Base-by-base conservation (phyloP, 2,888 invertebrate genomes). In the Agrypnus murinus region DNA sequence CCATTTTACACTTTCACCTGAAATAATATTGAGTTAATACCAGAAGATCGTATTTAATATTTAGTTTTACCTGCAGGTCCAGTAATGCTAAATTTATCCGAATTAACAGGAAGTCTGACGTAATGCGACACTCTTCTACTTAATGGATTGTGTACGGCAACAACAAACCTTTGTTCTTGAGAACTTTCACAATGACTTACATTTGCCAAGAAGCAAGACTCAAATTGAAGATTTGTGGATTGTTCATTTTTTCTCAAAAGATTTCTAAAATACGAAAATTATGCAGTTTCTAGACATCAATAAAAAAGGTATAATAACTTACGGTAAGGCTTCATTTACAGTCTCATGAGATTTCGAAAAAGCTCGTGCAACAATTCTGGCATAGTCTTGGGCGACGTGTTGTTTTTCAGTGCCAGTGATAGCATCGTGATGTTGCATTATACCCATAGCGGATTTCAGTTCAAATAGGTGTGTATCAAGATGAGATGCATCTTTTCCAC, bases 401-500 rank as follows among this genome's bases (percentile, higher is more conserved):
- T 96, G 90, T 83, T 95, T 93, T 81, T 94, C 94, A 0, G 95
- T 95, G 1, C 95, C 95, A 0, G 95, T 94, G 0, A 97, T 91
- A 14, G 89, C 95, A 82, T 98, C 97, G 81, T 98, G 97, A 81
- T 98, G 97, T 82, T 97, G 97, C 92, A 94, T 92, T 1, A 93
- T 86, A 2, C 93, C 94, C 91, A 94, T 92, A 0, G 90, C 91
- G 74, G 91, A 90, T 6, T 90, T 90, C 17, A 94, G 87, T 2
- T 50, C 31, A 14, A 89, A 85, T 12, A 93, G 78, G 14, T 58
- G 69, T 9, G 65, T 36, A 12, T 71, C 43, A 8, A 65, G 15
- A 1, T 89, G 87, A 6, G 88, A 87, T 57, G 81, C 77, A 6
- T 88, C 87, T 60, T 86, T 83, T 17, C 88, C 75, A 1, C 86